A percentile compares a stretch with the other conserved stretches of the same genome.
phyloP scores from a whole-genome alignment of 2,888 invertebrate genomes.

The Bellardia bayeri region DNA sequence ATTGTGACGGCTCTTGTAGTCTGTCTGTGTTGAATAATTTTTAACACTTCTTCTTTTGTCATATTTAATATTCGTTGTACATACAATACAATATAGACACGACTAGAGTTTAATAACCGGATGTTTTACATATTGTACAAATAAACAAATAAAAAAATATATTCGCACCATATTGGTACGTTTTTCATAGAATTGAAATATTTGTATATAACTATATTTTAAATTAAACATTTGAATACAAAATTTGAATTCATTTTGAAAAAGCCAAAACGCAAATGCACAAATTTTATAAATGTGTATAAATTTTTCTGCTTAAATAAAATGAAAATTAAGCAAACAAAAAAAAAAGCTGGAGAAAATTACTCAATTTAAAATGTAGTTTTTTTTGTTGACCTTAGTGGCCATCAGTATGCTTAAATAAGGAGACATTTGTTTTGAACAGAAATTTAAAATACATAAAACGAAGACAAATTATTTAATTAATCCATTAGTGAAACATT shows the following conservation, averaged over 20 bases:
- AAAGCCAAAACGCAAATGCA: background rate
- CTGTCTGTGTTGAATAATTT: slow-evolving; percentile 38
- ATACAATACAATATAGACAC: background rate
- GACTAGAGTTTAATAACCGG: slow-evolving; percentile 60
- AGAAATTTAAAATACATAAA: slow-evolving; percentile 12
- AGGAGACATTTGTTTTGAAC: background rate
- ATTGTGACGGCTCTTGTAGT: slow-evolving; percentile 14
- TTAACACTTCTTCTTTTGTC: slow-evolving; percentile 49
- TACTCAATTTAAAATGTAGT: slow-evolving; percentile 38
- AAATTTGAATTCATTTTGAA: slow-evolving; percentile 11
- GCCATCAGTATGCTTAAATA: slow-evolving; percentile 4
- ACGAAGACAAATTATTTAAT: slow-evolving; percentile 35
- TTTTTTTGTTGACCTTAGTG: slow-evolving; percentile 29
- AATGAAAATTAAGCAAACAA: background rate
- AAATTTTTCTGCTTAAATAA: slow-evolving; percentile 15
- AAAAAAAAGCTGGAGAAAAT: slow-evolving; percentile 26
- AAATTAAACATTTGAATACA: slow-evolving; percentile 2
- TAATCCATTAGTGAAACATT: slow-evolving; percentile 36
- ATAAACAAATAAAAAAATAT: slow-evolving; percentile 4
- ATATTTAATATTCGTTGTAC: slow-evolving; percentile 29
- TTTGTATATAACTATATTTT: background rate
- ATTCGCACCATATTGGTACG: slow-evolving; percentile 15
- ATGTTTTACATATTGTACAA: slow-evolving; percentile 48
- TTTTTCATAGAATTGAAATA: slow-evolving; percentile 36
- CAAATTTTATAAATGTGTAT: slow-evolving; percentile 26